phyloP scores from a whole-genome alignment of 2,113 vertebrate species.

The Pundamilia nyererei region DNA sequence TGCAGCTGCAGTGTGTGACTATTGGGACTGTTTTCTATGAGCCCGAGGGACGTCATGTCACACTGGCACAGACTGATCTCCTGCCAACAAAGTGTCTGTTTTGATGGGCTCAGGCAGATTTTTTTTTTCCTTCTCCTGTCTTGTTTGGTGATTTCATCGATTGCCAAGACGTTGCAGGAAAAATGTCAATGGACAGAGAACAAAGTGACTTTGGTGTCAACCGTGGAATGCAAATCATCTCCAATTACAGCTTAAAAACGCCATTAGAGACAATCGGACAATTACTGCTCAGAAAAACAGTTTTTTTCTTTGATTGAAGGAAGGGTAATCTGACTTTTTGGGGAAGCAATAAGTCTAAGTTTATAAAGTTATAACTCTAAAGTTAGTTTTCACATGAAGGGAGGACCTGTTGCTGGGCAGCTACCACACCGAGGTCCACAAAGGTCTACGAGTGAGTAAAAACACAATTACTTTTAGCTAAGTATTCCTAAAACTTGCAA shows the following conservation, averaged over 20 bases:
- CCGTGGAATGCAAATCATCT: neutral
- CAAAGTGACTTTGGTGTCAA: neutral
- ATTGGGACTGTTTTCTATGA: constrained; percentile 6
- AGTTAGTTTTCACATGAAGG: neutral
- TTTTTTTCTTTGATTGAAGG: neutral
- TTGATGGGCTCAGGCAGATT: neutral
- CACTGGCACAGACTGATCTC: neutral
- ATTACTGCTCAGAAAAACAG: neutral
- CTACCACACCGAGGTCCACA: neutral
- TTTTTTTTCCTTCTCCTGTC: neutral
- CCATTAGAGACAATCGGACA: neutral
- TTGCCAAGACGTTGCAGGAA: neutral
- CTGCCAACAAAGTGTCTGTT: neutral
- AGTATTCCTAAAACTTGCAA: neutral
- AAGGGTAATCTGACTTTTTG: neutral
- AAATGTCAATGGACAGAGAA: neutral
- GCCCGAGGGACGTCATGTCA: constrained; percentile 4
- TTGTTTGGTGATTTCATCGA: neutral
- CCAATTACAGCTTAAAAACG: neutral
- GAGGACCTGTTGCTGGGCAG: neutral
- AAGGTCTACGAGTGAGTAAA: neutral
- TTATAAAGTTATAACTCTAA: neutral
- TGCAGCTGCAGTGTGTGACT: constrained; percentile 21
- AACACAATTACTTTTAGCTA: neutral
- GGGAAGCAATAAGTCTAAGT: neutral